Percentiles rank a stretch among this genome's conserved stretches.
These are phyloP conservation scores for Palythoa grandiflora DNA, from an alignment of 92 coral and sea anemone species.

Conservation along the genomic window DNA sequence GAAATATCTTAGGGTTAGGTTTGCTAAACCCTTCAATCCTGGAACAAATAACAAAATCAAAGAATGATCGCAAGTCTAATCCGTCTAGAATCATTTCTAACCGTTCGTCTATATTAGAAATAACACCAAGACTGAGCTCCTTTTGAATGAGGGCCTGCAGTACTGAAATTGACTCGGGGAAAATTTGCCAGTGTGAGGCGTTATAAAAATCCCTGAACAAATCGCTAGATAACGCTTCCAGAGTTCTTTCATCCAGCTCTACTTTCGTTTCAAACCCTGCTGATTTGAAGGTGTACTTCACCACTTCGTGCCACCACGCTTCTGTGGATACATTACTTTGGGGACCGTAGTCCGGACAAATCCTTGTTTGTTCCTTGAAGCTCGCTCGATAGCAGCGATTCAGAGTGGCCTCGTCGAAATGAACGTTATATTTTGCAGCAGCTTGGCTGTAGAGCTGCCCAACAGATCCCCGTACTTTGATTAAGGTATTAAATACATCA, in stretches of 20 bases:
- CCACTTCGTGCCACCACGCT: conserved; percentile 85
- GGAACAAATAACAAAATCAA: conserved; percentile 77
- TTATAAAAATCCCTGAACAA: conserved; percentile 74
- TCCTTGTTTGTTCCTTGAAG: conserved; percentile 65
- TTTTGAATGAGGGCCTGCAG: conserved; percentile 64
- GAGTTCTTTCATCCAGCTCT: conserved; percentile 46
- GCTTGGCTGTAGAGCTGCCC: conserved; percentile 80
- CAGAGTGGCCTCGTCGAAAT: conserved; percentile 53
- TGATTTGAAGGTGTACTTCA: conserved; percentile 63
- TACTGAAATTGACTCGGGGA: conserved; percentile 76
- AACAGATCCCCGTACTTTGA: conserved; percentile 83
- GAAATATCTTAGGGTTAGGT: conserved; percentile 77
- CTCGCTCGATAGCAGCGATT: conserved; percentile 68
- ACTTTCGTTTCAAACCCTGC: conserved; percentile 52
- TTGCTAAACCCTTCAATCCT: conserved; percentile 70
- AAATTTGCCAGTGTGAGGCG: conserved; percentile 75
- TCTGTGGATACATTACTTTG: conserved; percentile 58
- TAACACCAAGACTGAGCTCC: conserved; percentile 71
- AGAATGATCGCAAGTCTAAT: conserved; percentile 63
- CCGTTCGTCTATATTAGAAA: conserved; percentile 93
- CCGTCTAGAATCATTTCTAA: conserved; percentile 71
- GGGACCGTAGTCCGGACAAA: conserved; percentile 85
- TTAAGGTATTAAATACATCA: conserved; percentile 86
- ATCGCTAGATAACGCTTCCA: conserved; percentile 57
- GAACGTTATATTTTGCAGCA: conserved; percentile 67